These are phyloP conservation scores for Chascanopsetta lugubris DNA, from an alignment of 2,113 vertebrate species.

Conservation along the genomic window DNA sequence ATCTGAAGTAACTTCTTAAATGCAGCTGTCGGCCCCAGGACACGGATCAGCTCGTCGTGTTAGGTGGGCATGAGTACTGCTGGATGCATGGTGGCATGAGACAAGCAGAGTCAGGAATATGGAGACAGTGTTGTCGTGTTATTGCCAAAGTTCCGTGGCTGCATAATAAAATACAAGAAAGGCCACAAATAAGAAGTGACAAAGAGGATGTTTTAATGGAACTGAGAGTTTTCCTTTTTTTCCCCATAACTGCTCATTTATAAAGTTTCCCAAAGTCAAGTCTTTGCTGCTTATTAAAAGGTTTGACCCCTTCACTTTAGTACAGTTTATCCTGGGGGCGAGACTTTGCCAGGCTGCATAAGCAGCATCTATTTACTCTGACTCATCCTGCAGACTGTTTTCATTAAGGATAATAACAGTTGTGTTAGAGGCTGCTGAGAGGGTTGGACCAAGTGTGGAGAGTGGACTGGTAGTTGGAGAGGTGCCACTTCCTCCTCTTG, in stretches of 20 bases:
- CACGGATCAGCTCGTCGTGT: slow-evolving; percentile 6
- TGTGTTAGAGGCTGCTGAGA: background rate
- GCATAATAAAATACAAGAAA: background rate
- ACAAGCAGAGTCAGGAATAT: background rate
- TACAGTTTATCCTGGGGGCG: background rate
- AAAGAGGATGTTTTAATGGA: background rate
- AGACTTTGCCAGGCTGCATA: background rate
- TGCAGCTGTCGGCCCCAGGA: slow-evolving; percentile 23
- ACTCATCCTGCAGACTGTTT: slow-evolving; percentile 25
- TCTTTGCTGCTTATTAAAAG: slow-evolving; percentile 5
- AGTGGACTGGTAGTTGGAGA: no score
- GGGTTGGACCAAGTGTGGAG: no score
- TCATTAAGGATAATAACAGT: slow-evolving; percentile 14
- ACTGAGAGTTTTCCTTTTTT: background rate
- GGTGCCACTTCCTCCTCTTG: no score
- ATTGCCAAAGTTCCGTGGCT: slow-evolving; percentile 10
- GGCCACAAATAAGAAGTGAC: background rate
- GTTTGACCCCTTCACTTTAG: slow-evolving; percentile 3
- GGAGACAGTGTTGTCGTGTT: slow-evolving; percentile 6
- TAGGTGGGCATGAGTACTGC: slow-evolving; percentile 5
- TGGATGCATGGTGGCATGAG: slow-evolving; percentile 2
- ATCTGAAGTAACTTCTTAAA: slow-evolving; percentile 53
- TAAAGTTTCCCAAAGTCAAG: background rate
- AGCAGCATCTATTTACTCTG: background rate
- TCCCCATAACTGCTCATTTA: background rate